Base-by-base conservation (phyloP, 2,797 vertebrate genomes). In the Petrocephalus schoutedeni region DNA sequence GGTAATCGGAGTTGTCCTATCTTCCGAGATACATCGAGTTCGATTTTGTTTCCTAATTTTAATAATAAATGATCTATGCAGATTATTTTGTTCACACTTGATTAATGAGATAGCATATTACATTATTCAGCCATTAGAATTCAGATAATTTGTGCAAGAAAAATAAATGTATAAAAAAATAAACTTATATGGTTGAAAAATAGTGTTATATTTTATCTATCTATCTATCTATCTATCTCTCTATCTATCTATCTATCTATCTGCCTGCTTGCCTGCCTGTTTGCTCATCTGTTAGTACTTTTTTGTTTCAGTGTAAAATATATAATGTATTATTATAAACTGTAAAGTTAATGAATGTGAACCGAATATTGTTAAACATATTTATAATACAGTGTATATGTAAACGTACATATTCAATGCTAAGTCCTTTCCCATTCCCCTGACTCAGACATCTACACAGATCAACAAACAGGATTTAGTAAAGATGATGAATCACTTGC, bases 291-390 rank as follows among this genome's bases (percentile, higher is more conserved):
- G 19, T 64, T 12, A 64, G 8, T 28, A 64, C 23, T 67, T 12
- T 67, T 67, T 67, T 67, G 64, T 10, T 14, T 67, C 4, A 67
- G 64, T 32, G 64, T 77, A 77, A 45, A 77, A 5, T 77, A 23
- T 23, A 9, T 51, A 51, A 51, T 12, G 49, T 21, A 82, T 21
- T 1, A 1, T 54, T 14, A 85, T 85, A 6, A 28, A 57, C 56
- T 94, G 91, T 92, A 86, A 88, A 92, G 91, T 90, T 92, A 53
- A 71, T 64, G 53, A 54, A 85, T 19, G 53, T 12, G 5, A 9
- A 41, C 2, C 12, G 41, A 41, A 84, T 58, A 84, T 61, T 23
- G 7, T 8, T 82, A 82, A 51, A 51, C 41, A 82, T 21, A 82
- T 82, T 16, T 80, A 85, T 28, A 57, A 56, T 28, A 19, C 4